Evolutionary conservation across 2,113 vertebrate genomes (phyloP), one percentile per base, ranked within the genome.

Genomic region (Rhabdornis inornatus): DNA sequence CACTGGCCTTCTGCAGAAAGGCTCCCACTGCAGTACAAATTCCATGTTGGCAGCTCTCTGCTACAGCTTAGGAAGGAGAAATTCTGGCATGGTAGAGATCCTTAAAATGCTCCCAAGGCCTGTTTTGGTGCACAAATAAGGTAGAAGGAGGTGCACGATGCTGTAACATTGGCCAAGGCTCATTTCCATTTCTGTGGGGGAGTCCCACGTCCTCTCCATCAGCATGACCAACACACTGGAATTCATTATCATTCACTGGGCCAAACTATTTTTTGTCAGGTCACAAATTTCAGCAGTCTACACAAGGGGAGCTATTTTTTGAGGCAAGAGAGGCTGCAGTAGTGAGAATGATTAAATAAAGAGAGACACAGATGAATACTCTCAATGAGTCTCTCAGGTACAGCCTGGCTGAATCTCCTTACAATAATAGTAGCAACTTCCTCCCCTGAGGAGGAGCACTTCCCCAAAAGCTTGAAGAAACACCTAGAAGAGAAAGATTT

Each of bases 1-100:
- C 57, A 49, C 90, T 97, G 97, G 97, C 98, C 98, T 98, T 97
- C 97, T 90, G 91, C 75, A 94, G 87, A 92, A 87, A 92, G 87
- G 90, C 86, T 89, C 84, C 94, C 87, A 80, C 94, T 69, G 60
- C 42, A 76, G 49, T 52, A 49, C 87, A 78, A 94, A 95, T 20
- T 63, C 53, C 87, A 68, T 4, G 16, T 53, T 57, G 75, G 90
- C 92, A 91, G 94, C 70, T 90, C 81, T 77, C 66, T 60, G 59
- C 78, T 89, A 13, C 8, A 83, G 76, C 80, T 83, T 79, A 87
- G 71, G 52, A 83, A 65, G 37, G 30, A 76, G 71, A 57, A 35
- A 50, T 91, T 92, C 64, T 55, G 71, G 44, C 39, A 7, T 20
- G 30, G n/a, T 21, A 7, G 70, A 87, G n/a, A 84, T 60, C 49